Evolutionary conservation across 2,113 vertebrate genomes (phyloP).

Genomic region (Daphoenositta chrysoptera): DNA sequence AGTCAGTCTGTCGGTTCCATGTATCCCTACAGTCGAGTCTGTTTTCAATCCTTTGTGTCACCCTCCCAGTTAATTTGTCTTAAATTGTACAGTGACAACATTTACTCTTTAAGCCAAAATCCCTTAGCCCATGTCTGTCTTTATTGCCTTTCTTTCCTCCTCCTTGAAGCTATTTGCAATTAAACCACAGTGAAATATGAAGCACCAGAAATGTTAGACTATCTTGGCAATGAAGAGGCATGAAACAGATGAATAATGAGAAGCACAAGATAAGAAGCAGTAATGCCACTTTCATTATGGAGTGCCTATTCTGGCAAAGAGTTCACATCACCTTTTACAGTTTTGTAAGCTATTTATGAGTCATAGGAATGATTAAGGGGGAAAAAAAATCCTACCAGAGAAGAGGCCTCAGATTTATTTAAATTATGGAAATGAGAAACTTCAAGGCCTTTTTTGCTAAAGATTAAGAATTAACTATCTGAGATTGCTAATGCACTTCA

Average conservation of each 20-base stretch:
- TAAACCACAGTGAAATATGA: constrained; percentile 53
- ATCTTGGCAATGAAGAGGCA: constrained; percentile 32
- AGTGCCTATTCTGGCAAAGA: constrained; percentile 15
- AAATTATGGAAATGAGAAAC: constrained; percentile 31
- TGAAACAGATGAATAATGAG: constrained; percentile 60
- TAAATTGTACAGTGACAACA: neutral
- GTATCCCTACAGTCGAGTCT: neutral
- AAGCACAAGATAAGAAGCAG: constrained; percentile 56
- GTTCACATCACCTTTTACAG: constrained; percentile 20
- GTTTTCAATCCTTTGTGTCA: neutral
- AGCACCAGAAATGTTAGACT: neutral
- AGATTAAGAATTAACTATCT: neutral
- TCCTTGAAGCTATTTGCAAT: constrained; percentile 44
- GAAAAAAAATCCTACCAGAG: neutral
- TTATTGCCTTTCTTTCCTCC: neutral
- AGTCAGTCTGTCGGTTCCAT: neutral
- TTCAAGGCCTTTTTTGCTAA: neutral
- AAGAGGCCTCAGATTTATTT: constrained; percentile 39
- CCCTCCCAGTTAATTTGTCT: neutral
- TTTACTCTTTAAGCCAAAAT: constrained; percentile 2
- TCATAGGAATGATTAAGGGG: neutral
- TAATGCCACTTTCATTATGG: constrained; percentile 43
- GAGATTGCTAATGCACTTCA: neutral
- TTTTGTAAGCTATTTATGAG: constrained; percentile 32
- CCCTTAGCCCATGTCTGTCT: neutral